Evolutionary conservation across 2,797 vertebrate species (phyloP), one percentile per base, ranked within the genome.

Genomic region (Remorina albescens): DNA sequence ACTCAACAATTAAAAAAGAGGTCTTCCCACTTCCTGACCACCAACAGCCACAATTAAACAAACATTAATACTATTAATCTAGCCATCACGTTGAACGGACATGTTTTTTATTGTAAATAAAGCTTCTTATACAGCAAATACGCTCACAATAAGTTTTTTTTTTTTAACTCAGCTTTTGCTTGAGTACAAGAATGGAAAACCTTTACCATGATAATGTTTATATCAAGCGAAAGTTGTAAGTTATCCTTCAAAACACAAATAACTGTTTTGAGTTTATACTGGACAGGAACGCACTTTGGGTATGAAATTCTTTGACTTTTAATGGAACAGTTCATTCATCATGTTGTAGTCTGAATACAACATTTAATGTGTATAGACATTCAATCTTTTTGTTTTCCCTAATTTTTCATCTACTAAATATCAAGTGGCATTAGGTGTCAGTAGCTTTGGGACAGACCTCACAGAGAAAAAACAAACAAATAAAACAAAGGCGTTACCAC

Each of bases 361-460:
- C 49, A 77, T 89, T 85, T 84, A 91, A 71, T 74, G 70, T 81
- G 78, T 84, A 71, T 68, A 78, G 58, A 92, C 90, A 88, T 85
- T 90, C 72, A 84, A 81, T 82, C 82, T 86, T 85, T 28, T 19
- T 74, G 62, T 34, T 8, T 34, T 76, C 50, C 63, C 37, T 78
- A 21, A 71, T 86, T 86, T 86, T 89, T 72, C 47, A 44, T 78
- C 66, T 79, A 55, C 30, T 66, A 67, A 78, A 54, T 59, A 72
- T 81, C 37, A 83, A 79, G 80, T 88, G 89, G 86, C 84, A 12
- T 89, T 83, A 78, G 89, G 91, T 87, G 91, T 93, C 89, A 91
- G 91, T 91, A 88, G 89, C 90, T 90, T 85, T 89, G 80, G 88
- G 90, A 93, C 90, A 93, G 92, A 94, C 93, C 93, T 93, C 90